A percentile compares a stretch with the other conserved stretches of the same genome.
These are phyloP conservation scores for Chouioia cunea DNA, from an alignment of 2,888 invertebrate genomes.

Conservation along the genomic window DNA sequence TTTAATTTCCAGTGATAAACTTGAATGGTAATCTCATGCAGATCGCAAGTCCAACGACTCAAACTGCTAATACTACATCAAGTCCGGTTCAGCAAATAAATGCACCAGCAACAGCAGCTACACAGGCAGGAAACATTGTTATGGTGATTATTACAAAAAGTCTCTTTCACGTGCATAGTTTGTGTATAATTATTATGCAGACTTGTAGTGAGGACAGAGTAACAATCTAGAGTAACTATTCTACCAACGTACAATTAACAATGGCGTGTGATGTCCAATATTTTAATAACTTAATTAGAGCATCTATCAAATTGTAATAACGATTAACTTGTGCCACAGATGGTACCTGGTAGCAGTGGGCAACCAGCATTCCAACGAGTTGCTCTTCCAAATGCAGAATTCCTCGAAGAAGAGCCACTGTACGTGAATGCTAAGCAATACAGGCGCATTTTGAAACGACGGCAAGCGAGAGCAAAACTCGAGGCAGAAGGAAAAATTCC, in stretches of 20 bases:
- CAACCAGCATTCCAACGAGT: constrained; percentile 73
- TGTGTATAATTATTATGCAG: constrained; percentile 60
- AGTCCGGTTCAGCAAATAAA: constrained; percentile 68
- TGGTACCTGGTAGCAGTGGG: constrained; percentile 71
- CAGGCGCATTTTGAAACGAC: constrained; percentile 92
- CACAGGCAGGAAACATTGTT: constrained; percentile 77
- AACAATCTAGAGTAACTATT: constrained; percentile 50
- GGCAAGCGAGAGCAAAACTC: constrained; percentile 94
- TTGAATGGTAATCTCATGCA: constrained; percentile 85
- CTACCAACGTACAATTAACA: not conserved
- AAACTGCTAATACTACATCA: constrained; percentile 69
- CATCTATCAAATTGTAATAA: too few species aligned
- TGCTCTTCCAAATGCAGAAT: constrained; percentile 74
- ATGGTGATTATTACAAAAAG: constrained; percentile 74
- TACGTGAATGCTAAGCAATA: constrained; percentile 99
- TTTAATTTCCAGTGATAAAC: constrained; percentile 73
- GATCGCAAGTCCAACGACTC: constrained; percentile 70
- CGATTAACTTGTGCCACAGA: constrained; percentile 68
- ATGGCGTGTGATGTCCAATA: too few species aligned
- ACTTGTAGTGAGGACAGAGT: constrained; percentile 64
- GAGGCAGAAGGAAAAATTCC: constrained; percentile 97
- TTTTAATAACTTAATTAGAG: too few species aligned
- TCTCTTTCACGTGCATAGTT: constrained; percentile 63
- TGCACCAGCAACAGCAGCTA: constrained; percentile 64
- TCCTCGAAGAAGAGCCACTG: constrained; percentile 92